Evolutionary conservation across 2,797 vertebrate species (phyloP).

Genomic region (Nasua narica): DNA sequence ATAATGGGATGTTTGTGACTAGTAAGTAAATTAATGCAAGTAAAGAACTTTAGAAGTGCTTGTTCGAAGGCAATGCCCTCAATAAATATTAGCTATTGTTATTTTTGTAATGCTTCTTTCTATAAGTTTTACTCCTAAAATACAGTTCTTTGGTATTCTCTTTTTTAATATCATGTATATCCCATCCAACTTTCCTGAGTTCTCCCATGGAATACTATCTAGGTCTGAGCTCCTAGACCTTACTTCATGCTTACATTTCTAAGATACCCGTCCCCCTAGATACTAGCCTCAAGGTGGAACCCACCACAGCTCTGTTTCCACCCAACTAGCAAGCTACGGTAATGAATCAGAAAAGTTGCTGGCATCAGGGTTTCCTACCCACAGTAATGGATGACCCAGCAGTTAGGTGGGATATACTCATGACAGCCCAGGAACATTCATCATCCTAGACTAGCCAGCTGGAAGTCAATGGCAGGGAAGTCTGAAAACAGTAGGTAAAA

Average conservation of each 20-base stretch:
- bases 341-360: background rate
- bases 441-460: background rate
- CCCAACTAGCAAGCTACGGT: background rate
- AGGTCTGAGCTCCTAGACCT: background rate
- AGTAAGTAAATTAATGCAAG: background rate
- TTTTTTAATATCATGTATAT: background rate
- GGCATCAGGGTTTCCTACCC: background rate
- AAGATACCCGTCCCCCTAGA: background rate
- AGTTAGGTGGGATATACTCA: background rate
- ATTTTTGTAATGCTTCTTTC: background rate
- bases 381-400: background rate
- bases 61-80: background rate
- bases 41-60: background rate
- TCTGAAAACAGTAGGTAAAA: conserved; percentile 3
- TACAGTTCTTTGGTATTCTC: background rate
- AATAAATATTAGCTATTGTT: background rate
- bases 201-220: background rate
- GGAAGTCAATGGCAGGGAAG: background rate
- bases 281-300: background rate
- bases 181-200: background rate
- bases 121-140: background rate
- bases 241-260: background rate
- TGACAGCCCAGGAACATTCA: background rate
- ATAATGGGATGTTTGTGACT: background rate
- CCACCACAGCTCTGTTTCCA: background rate